Percentiles rank a stretch among this genome's conserved stretches.
phyloP scores from a whole-genome alignment of 2,797 vertebrate genomes.

The Cossypha niveicapilla region DNA sequence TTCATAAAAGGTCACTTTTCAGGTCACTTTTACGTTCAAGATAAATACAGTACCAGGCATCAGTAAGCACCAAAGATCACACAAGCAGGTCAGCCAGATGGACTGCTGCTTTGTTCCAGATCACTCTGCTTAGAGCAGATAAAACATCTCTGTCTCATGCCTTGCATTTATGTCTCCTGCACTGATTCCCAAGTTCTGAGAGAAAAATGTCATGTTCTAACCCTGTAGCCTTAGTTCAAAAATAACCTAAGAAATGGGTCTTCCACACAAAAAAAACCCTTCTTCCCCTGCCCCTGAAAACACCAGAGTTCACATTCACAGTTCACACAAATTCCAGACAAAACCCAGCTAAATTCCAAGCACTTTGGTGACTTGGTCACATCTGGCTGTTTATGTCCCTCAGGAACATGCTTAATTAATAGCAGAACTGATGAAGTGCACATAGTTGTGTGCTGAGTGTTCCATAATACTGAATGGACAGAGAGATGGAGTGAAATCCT shows the following conservation, averaged over 20 bases:
- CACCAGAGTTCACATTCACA: not conserved
- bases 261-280: not conserved
- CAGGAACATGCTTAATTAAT: conserved; percentile 32
- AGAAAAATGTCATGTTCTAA: conserved; percentile 12
- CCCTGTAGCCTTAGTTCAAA: conserved; percentile 19
- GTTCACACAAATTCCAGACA: conserved; percentile 45
- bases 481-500: conserved; percentile 13
- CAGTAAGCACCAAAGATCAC: not conserved
- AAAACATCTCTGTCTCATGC: not conserved
- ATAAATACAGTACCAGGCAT: not conserved
- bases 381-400: conserved; percentile 37
- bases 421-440: conserved; percentile 60
- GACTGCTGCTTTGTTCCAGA: conserved; percentile 5
- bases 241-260: conserved; percentile 32
- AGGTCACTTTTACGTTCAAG: not conserved
- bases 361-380: conserved; percentile 35
- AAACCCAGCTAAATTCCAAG: conserved; percentile 13
- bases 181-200: not conserved
- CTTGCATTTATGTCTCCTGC: not conserved
- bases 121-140: not conserved
- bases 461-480: not conserved
- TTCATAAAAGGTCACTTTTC: not conserved
- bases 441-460: conserved; percentile 34
- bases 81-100: not conserved
- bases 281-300: not conserved